phyloP scores from a whole-genome alignment of 2,797 vertebrate species.

The Spinus pinus region DNA sequence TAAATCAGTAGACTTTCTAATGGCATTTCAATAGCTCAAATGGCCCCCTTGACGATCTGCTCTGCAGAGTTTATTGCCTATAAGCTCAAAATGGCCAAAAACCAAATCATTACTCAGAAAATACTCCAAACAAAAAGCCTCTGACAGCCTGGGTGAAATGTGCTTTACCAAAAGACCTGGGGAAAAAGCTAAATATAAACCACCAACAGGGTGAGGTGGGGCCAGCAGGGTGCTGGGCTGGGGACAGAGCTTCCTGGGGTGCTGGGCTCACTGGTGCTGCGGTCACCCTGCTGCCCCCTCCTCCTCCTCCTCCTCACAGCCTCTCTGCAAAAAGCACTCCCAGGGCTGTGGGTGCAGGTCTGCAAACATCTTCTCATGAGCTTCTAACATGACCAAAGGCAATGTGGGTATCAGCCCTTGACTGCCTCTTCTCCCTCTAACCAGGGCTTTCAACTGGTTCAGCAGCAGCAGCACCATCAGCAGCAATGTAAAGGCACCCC shows the following conservation, averaged over 20 bases:
- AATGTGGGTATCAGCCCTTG: not conserved
- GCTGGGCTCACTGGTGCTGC: not conserved
- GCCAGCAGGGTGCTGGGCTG: rapidly evolving
- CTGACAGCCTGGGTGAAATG: not conserved
- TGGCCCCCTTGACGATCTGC: not conserved
- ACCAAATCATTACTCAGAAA: slow-evolving; percentile 38
- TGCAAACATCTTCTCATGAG: not conserved
- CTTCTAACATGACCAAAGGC: not conserved
- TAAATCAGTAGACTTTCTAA: slow-evolving; percentile 46
- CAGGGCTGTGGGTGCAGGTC: not conserved
- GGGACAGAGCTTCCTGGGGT: not conserved
- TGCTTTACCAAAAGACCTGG: not conserved
- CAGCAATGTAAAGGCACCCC: not conserved
- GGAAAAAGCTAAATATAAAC: not conserved
- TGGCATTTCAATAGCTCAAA: slow-evolving; percentile 43
- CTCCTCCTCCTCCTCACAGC: not conserved
- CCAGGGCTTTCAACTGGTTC: not conserved
- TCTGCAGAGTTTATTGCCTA: slow-evolving; percentile 33
- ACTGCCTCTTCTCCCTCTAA: too few relatives aligned
- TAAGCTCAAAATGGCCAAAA: slow-evolving; percentile 30
- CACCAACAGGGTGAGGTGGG: not conserved
- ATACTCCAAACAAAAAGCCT: not conserved
- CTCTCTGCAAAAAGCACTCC: not conserved
- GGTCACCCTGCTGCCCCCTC: not conserved
- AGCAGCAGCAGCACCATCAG: not conserved